These are phyloP conservation scores for Melanocharis versteri DNA, from an alignment of 2,113 vertebrate species.

Conservation along the genomic window DNA sequence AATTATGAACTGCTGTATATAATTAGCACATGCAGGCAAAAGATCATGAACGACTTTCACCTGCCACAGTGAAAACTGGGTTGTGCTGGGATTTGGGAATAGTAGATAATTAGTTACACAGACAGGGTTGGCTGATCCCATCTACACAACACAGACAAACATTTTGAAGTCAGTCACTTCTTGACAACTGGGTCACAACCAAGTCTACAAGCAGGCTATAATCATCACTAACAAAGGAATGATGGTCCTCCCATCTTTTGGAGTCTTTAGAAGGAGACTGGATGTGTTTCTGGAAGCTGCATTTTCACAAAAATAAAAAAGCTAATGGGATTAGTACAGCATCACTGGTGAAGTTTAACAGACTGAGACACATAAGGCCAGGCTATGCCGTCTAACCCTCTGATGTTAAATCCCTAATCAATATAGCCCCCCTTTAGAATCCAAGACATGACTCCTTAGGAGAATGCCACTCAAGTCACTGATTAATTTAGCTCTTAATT, in stretches of 20 bases:
- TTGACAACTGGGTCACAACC: neutral
- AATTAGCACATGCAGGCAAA: neutral
- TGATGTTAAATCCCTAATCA: neutral
- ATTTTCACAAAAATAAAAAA: neutral
- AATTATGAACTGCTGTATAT: neutral
- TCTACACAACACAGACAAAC: neutral
- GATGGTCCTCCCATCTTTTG: neutral
- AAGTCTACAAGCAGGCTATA: neutral
- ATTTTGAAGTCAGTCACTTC: neutral
- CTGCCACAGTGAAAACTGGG: neutral
- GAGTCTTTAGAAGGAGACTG: neutral
- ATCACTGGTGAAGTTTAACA: neutral
- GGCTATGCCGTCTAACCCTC: accelerated
- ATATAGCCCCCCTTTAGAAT: neutral
- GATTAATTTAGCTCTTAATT: neutral
- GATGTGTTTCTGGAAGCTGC: neutral
- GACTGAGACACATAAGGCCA: neutral
- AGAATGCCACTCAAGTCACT: neutral
- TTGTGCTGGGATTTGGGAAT: slow-evolving; percentile 20
- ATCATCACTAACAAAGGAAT: neutral
- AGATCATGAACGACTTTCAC: slow-evolving; percentile 1
- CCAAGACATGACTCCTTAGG: neutral
- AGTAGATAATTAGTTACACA: slow-evolving; percentile 40
- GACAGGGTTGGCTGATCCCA: slow-evolving; percentile 7
- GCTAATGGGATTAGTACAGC: neutral